phyloP scores from a whole-genome alignment of 2,888 invertebrate species.

The Eupithecia insigniata region DNA sequence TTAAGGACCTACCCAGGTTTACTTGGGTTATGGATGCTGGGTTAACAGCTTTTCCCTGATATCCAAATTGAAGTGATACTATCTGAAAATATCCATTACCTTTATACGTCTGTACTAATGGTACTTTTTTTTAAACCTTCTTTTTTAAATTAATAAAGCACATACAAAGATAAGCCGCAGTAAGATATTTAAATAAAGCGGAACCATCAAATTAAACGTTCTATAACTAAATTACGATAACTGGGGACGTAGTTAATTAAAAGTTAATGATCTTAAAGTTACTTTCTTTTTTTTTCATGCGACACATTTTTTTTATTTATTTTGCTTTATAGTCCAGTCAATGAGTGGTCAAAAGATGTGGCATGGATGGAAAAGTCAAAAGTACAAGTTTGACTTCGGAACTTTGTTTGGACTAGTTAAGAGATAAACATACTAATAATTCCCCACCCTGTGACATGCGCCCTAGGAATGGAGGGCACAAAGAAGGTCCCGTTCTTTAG shows the following conservation, averaged over 20 bases:
- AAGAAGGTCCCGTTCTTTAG: too few relatives aligned
- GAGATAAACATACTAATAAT: too few relatives aligned
- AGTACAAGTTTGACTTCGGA: too few relatives aligned
- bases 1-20: conserved; percentile 51
- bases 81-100: neutral
- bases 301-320: conserved; percentile 30
- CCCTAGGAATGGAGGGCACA: too few relatives aligned
- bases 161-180: conserved; percentile 14
- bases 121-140: neutral
- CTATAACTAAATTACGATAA: conserved; percentile 25
- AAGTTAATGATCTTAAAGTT: conserved; percentile 24
- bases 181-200: conserved; percentile 20
- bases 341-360: too few relatives aligned
- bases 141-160: neutral
- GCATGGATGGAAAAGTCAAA: too few relatives aligned
- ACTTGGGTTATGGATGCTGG: conserved; percentile 28
- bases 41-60: neutral
- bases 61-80: neutral
- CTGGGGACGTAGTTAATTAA: conserved; percentile 25
- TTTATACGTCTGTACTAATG: neutral
- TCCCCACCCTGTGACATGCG: too few relatives aligned
- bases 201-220: conserved; percentile 15
- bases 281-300: conserved; percentile 9
- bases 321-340: too few relatives aligned
- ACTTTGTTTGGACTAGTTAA: too few relatives aligned